Evolutionary conservation across 2,888 invertebrate genomes (phyloP), one percentile per base, ranked within the genome.

Genomic region (Thecocarcelia acutangulata): DNA sequence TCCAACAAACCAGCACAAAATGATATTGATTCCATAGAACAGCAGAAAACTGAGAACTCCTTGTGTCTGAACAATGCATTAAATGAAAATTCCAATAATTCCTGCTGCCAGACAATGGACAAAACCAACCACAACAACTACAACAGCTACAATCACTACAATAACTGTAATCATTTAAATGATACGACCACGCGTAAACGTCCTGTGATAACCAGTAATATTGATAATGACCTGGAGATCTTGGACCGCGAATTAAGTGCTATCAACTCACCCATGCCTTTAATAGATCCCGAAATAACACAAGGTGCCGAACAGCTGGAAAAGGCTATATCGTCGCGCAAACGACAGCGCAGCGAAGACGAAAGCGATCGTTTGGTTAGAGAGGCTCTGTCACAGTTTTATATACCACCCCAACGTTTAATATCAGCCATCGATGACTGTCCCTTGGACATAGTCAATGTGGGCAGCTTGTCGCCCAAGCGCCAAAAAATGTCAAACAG

Each of bases 381-480:
- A 85, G 94, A 94, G 86, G 94, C 94, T 5, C 92, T 95, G 79
- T 94, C 94, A 78, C 94, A 94, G 86, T 94, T 94, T 87, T 95
- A 94, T 87, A 93, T 94, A 81, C 94, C 94, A 12, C 94, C 94
- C 1, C 94, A 94, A 33, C 91, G 94, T 73, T 92, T 94, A 87
- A 91, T 94, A 79, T 93, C 94, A 37, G 93, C 93, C 78, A 93
- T 94, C 79, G 94, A 94, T 87, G 94, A 94, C 83, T 93, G 93
- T 82, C 91, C 90, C 0, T 78, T 91, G 82, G 90, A 86, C 72
- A 87, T 87, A 50, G 88, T 87, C 1, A 86, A 85, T n/a, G 79
- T 86, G 11, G 86, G 85, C 1, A 80, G 85, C 17, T 37, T 78
- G 9, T 78, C 82, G 2, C 70, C 82, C 11, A 82, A 83, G 77